These are phyloP conservation scores for Picus viridis DNA, from an alignment of 2,797 vertebrate species.

Conservation along the genomic window DNA sequence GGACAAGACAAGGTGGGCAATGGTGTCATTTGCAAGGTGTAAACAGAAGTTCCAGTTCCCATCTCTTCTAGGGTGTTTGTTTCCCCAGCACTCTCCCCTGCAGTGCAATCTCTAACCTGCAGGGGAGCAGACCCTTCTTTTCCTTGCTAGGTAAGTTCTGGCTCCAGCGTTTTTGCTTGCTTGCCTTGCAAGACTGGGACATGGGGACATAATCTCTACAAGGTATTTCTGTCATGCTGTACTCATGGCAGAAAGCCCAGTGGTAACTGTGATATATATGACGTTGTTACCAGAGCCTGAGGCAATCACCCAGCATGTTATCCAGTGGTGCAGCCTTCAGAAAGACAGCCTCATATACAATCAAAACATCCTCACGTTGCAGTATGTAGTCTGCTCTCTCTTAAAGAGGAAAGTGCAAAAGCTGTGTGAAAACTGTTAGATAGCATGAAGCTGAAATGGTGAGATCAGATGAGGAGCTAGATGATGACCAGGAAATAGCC, in stretches of 20 bases:
- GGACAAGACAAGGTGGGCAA: background rate
- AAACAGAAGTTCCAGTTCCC: background rate
- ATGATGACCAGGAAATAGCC: slow-evolving; percentile 10
- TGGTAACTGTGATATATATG: background rate
- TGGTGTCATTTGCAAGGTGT: accelerated
- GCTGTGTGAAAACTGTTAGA: background rate
- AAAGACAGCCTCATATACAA: background rate
- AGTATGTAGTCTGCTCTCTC: background rate
- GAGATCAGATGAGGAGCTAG: background rate
- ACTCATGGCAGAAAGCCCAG: background rate
- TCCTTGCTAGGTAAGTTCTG: background rate
- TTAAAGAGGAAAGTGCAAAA: background rate
- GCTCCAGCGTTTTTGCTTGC: background rate
- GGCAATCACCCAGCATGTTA: background rate
- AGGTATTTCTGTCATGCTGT: background rate
- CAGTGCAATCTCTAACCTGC: background rate
- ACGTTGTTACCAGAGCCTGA: background rate
- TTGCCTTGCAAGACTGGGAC: background rate
- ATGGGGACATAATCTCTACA: background rate
- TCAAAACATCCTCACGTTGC: background rate
- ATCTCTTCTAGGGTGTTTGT: accelerated
- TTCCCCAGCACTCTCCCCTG: background rate
- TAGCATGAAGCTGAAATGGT: background rate
- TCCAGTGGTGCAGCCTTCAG: background rate
- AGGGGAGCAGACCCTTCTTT: background rate